phyloP scores from a whole-genome alignment of 2,113 vertebrate species.

The Trogon surrucura region DNA sequence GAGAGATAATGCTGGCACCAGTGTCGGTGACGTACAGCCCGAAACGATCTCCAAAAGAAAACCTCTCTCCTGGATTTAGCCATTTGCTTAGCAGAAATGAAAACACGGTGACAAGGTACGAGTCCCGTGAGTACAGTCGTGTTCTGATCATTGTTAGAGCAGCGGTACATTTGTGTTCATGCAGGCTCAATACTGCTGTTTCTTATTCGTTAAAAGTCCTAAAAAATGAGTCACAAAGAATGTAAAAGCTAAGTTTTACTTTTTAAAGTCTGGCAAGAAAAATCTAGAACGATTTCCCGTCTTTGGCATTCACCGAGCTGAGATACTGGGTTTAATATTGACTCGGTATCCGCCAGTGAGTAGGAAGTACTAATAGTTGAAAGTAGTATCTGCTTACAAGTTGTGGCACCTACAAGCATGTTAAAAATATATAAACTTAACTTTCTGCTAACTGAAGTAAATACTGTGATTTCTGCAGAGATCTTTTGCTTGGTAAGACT shows the following conservation, averaged over 20 bases:
- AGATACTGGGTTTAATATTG: not conserved
- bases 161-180: not conserved
- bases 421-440: not conserved
- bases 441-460: not conserved
- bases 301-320: not conserved
- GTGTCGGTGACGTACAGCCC: constrained; percentile 91
- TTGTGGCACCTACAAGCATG: not conserved
- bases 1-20: constrained; percentile 88
- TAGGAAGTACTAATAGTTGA: not conserved
- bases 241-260: not conserved
- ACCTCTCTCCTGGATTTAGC: constrained; percentile 92
- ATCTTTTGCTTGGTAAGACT: not conserved
- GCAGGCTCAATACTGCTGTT: not conserved
- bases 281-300: not conserved
- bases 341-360: not conserved
- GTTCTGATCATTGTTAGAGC: not conserved
- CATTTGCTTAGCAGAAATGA: constrained; percentile 83
- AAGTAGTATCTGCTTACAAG: not conserved
- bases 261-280: not conserved
- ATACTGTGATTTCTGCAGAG: not conserved
- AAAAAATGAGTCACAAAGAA: not conserved
- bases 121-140: not conserved
- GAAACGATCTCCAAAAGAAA: constrained; percentile 94
- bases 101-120: constrained; percentile 80
- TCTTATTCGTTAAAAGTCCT: not conserved